Conservation (phyloP, 1,140 invertebrate species). For the Anastrepha ludens region DNA sequence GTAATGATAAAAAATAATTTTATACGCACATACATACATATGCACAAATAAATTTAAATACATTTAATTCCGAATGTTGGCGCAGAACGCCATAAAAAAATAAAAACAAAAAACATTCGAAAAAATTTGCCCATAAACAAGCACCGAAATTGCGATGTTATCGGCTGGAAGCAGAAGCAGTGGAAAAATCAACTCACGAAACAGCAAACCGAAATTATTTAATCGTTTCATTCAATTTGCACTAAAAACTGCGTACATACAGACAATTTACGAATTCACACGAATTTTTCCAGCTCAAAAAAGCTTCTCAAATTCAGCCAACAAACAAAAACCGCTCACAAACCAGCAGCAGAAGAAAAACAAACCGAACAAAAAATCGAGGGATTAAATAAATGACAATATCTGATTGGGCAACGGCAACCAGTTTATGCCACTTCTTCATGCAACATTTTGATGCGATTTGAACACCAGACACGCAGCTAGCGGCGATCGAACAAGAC, state of each 20-base stretch:
- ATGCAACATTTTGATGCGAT: slow-evolving; percentile 46
- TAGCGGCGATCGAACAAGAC: neutral
- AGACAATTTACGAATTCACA: slow-evolving; percentile 44
- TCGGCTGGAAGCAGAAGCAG: neutral
- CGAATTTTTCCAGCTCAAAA: neutral
- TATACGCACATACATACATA: neutral
- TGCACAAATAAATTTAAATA: slow-evolving; percentile 47
- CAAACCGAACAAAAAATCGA: neutral
- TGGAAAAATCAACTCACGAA: slow-evolving; percentile 22
- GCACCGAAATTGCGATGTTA: slow-evolving; percentile 34
- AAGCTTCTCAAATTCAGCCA: neutral
- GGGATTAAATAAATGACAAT: slow-evolving; percentile 51
- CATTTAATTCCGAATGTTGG: neutral
- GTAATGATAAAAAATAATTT: slow-evolving; percentile 34
- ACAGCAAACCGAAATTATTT: slow-evolving; percentile 25
- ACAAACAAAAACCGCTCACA: slow-evolving; percentile 10
- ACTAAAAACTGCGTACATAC: slow-evolving; percentile 13
- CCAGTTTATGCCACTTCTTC: slow-evolving; percentile 46
- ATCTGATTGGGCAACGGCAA: slow-evolving; percentile 49
- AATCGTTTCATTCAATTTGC: slow-evolving; percentile 45
- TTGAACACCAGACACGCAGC: neutral
- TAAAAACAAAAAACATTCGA: neutral
- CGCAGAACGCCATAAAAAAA: neutral
- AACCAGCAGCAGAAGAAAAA: neutral
- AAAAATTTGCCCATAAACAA: slow-evolving; percentile 27